These are phyloP conservation scores for Phaedon cochleariae DNA, from an alignment of 2,888 invertebrate genomes.

Conservation along the genomic window DNA sequence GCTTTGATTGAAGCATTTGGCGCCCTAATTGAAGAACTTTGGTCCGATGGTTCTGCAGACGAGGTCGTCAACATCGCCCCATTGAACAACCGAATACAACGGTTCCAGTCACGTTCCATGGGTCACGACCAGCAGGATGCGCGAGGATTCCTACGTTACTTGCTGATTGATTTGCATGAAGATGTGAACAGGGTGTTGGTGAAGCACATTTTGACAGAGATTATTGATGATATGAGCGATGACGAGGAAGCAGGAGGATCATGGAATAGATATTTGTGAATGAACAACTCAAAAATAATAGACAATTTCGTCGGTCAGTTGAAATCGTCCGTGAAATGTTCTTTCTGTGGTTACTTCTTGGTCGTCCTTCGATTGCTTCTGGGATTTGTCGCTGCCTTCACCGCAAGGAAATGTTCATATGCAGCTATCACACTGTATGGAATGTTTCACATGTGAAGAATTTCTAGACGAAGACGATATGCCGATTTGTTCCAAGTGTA, in stretches of 20 bases:
- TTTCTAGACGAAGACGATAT: constrained; percentile 92
- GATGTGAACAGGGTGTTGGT: constrained; percentile 73
- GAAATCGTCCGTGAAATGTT: constrained; percentile 88
- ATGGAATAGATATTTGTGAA: constrained; percentile 87
- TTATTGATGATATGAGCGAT: too few species aligned
- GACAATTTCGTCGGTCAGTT: constrained; percentile 94
- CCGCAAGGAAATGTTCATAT: constrained; percentile 82
- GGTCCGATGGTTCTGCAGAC: constrained; percentile 68
- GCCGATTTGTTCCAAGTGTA: too few species aligned
- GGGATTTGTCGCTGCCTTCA: constrained; percentile 91
- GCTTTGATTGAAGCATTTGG: constrained; percentile 68
- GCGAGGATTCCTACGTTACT: constrained; percentile 86
- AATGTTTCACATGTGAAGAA: constrained; percentile 91
- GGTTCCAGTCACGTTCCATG: constrained; percentile 90
- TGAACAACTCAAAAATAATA: constrained; percentile 86
- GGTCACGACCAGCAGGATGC: too few species aligned
- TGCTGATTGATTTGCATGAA: constrained; percentile 75
- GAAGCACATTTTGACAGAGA: constrained; percentile 76
- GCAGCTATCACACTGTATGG: constrained; percentile 85
- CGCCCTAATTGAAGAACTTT: constrained; percentile 76
- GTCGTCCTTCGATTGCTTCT: constrained; percentile 88
- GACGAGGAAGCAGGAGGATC: constrained; percentile 83
- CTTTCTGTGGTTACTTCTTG: too few species aligned
- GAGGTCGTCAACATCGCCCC: constrained; percentile 73
- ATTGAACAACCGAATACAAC: constrained; percentile 83